Evolutionary conservation across 1,140 invertebrate genomes (phyloP).

Genomic region (Episyrphus balteatus): DNA sequence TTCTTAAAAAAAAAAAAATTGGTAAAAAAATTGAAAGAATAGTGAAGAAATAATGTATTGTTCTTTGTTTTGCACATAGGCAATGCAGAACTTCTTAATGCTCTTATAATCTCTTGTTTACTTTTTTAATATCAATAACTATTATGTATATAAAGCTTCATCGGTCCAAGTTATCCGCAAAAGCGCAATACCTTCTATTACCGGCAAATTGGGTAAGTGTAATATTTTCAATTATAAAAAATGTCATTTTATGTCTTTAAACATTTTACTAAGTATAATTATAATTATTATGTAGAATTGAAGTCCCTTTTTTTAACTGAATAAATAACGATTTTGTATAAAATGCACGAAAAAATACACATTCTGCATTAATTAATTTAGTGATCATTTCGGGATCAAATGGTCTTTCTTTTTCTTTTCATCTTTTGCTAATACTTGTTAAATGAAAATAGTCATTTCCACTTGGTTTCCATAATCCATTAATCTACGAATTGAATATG

Average conservation of each 20-base stretch:
- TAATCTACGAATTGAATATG: no score
- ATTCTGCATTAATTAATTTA: no score
- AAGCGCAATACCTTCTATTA: conserved; percentile 37
- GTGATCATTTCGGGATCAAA: no score
- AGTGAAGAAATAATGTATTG: neutral
- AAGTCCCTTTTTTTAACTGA: no score
- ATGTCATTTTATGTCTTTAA: conserved; percentile 5
- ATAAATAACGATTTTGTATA: no score
- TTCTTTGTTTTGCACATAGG: neutral
- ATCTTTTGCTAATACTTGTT: no score
- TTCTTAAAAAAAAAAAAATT: conserved; percentile 10
- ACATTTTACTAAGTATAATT: no score
- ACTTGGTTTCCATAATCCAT: no score
- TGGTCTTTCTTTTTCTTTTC: no score
- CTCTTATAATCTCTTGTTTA: neutral
- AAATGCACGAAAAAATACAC: no score
- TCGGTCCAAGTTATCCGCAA: conserved; percentile 37
- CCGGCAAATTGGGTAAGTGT: conserved; percentile 35
- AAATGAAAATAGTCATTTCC: no score
- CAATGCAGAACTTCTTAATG: neutral
- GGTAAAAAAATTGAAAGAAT: conserved; percentile 8
- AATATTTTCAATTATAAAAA: conserved; percentile 18
- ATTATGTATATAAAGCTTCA: conserved; percentile 24
- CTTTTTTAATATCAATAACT: conserved; percentile 7
- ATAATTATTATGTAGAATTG: no score